phyloP scores from a whole-genome alignment of 2,888 invertebrate species.

The Fragum fragum region DNA sequence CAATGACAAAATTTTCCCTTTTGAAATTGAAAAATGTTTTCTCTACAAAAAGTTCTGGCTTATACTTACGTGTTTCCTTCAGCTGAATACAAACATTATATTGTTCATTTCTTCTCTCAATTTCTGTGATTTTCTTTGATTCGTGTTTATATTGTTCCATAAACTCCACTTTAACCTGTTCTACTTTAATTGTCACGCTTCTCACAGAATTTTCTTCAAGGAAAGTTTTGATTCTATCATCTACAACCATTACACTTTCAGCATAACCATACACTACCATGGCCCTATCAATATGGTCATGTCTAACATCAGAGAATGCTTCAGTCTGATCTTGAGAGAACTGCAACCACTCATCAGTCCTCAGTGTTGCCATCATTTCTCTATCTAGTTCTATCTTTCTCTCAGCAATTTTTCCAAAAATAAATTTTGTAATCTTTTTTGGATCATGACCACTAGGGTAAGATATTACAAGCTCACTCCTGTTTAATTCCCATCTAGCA shows the following conservation, averaged over 20 bases:
- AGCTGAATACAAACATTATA: background rate
- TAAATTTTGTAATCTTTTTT: background rate
- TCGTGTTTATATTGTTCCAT: conserved; percentile 19
- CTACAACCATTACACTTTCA: conserved; percentile 15
- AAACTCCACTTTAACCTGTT: conserved; percentile 28
- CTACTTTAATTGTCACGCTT: conserved; percentile 9
- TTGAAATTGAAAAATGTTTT: no score
- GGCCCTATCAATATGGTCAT: background rate
- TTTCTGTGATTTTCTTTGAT: background rate
- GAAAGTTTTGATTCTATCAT: conserved; percentile 31
- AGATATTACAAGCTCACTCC: background rate
- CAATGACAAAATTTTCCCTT: no score
- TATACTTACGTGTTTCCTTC: background rate
- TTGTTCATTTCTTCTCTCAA: background rate
- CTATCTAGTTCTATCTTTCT: background rate
- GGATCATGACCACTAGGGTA: background rate
- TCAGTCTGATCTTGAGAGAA: conserved; percentile 41
- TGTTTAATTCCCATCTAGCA: background rate
- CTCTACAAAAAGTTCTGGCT: no score
- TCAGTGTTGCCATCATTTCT: background rate
- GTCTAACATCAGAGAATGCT: conserved; percentile 24
- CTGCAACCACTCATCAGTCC: conserved; percentile 20
- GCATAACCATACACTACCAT: conserved; percentile 38
- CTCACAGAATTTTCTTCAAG: conserved; percentile 36
- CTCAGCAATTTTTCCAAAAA: conserved; percentile 17